Percentiles rank a stretch among this genome's conserved stretches.
phyloP scores from a whole-genome alignment of 2,113 vertebrate species.

The Catharus minimus region DNA sequence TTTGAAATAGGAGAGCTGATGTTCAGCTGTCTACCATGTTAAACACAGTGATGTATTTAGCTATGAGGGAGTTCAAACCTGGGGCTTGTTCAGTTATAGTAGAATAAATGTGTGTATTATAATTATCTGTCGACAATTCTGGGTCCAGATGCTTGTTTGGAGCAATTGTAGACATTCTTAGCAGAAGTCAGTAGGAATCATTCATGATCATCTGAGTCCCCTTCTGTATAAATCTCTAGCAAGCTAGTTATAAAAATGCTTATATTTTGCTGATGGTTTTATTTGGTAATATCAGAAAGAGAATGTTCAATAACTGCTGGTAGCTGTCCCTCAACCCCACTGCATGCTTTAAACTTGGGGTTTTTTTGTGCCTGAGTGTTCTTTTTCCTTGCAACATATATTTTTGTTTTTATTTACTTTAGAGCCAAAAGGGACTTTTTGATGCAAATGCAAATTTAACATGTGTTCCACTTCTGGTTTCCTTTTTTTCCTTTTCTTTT shows the following conservation, averaged over 20 bases:
- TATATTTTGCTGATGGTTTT: conserved; percentile 23
- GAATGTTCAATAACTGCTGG: neutral
- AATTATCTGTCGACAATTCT: neutral
- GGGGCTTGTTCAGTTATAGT: neutral
- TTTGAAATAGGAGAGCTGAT: conserved; percentile 51
- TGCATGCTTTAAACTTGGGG: neutral
- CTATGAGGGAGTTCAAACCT: conserved; percentile 21
- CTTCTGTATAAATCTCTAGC: conserved; percentile 34
- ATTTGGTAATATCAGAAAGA: neutral
- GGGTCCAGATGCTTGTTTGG: neutral
- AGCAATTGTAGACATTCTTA: neutral
- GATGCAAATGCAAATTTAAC: neutral
- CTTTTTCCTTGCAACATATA: neutral
- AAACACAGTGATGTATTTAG: conserved; percentile 11
- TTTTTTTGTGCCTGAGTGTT: neutral
- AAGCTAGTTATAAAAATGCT: neutral
- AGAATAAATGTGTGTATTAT: neutral
- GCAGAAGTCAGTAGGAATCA: neutral
- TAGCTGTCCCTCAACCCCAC: neutral
- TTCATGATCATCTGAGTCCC: neutral
- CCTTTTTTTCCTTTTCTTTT: neutral
- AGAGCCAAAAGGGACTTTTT: neutral
- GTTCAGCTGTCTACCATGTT: conserved; percentile 23
- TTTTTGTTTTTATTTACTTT: neutral
- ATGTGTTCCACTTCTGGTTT: neutral